Evolutionary conservation across 2,797 vertebrate genomes (phyloP), one percentile per base, ranked within the genome.

Genomic region (Leptoclinus maculatus): DNA sequence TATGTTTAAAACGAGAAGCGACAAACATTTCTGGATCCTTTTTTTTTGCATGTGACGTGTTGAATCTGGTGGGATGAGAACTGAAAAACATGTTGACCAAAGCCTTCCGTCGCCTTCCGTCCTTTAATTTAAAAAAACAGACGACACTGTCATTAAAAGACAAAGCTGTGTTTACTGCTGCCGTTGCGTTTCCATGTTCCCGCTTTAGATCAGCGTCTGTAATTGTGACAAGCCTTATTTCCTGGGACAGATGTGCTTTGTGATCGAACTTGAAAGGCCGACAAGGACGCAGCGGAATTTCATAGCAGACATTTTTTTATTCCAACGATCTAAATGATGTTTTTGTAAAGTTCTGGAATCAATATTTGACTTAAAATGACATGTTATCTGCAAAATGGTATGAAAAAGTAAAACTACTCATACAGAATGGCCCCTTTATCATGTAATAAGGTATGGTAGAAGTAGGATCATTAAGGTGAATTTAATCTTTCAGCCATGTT

Each of bases 131-230:
- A 14, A 5, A 54, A 56, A 56, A 32, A 43, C 36, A 32, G 38
- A 19, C 4, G 7, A 21, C 23, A 1, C 27, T 21, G 23, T 27
- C 6, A 13, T 63, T 23, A n/a, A 11, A 4, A 54, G 47, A 29
- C 34, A 16, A 7, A 23, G 36, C n/a, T 16, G 56, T 32, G 25
- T 59, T 25, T 9, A 34, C 66, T 1, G n/a, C 54, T 58, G 39
- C 66, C 16, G 78, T 17, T 45, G 66, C 6, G 41, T 7, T 70
- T 58, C 1, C 34, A 17, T 38, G 60, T 36, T 74, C 60, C 53
- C 36, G 36, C 13, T 21, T 47, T 1, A 13, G 25, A 69, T 59
- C 34, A 29, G 59, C 41, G 34, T 66, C 25, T 51, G 0, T 38
- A 13, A 47, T 1, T 19, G 32, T 57, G 57, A 51, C 8, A 2